phyloP scores from a whole-genome alignment of 2,888 invertebrate species.

The Pseudolycoriella hygida region DNA sequence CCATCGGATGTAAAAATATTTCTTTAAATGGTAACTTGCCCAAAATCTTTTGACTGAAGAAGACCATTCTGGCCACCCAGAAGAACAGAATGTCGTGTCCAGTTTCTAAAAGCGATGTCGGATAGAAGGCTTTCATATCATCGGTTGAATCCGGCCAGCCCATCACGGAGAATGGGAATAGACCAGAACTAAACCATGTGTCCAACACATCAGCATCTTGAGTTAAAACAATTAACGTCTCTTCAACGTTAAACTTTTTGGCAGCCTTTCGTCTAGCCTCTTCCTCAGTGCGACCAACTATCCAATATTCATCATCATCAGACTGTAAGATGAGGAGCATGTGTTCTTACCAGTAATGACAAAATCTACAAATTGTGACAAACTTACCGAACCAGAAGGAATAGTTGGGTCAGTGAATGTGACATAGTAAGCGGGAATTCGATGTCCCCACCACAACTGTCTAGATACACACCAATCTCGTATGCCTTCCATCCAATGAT shows the following conservation, averaged over 20 bases:
- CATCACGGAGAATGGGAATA: constrained; percentile 91
- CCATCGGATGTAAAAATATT: constrained; percentile 90
- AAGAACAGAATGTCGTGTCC: constrained; percentile 98
- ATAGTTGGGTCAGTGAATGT: constrained; percentile 31
- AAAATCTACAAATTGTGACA: not conserved
- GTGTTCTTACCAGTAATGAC: too few relatives aligned
- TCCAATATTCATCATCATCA: constrained; percentile 50
- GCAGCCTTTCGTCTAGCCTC: constrained; percentile 71
- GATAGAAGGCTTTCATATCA: constrained; percentile 68
- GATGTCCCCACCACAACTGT: constrained; percentile 99
- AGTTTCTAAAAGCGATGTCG: constrained; percentile 81
- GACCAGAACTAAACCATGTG: constrained; percentile 96
- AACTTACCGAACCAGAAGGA: constrained; percentile 21
- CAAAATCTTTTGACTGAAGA: constrained; percentile 80
- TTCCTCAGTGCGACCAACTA: constrained; percentile 51
- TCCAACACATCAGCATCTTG: constrained; percentile 95
- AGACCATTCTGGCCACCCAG: constrained; percentile 99
- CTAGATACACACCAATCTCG: constrained; percentile 97
- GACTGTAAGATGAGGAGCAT: constrained; percentile 15
- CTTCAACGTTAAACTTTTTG: constrained; percentile 38
- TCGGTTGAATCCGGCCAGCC: constrained; percentile 84
- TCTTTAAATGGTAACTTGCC: constrained; percentile 78
- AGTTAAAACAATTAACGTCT: constrained; percentile 36
- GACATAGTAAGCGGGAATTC: constrained; percentile 85
- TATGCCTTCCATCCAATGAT: constrained; percentile 89